phyloP scores from a whole-genome alignment of 2,888 invertebrate species.

The Pimpla rufipes region DNA sequence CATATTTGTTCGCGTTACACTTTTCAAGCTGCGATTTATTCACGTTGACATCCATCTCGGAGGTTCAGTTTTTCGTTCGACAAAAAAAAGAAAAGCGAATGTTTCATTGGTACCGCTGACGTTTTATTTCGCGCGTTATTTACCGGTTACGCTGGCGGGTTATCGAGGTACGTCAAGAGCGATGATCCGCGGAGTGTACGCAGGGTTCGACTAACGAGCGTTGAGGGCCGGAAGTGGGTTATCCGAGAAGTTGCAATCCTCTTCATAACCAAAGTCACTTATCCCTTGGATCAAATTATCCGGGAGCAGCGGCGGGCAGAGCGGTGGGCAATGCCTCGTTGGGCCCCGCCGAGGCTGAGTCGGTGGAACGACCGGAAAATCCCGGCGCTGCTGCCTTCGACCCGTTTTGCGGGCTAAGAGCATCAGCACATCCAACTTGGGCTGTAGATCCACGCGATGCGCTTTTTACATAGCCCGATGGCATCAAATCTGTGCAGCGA shows the following conservation, averaged over 20 bases:
- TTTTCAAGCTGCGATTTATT: too few species aligned
- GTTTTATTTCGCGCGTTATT: background rate
- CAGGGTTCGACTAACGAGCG: conserved; percentile 4
- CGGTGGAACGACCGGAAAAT: conserved; percentile 55
- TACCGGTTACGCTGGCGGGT: background rate
- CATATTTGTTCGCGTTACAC: too few species aligned
- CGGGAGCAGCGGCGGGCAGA: background rate
- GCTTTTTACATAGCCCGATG: conserved; percentile 58
- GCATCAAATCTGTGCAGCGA: conserved; percentile 63
- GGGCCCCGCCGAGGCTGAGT: conserved; percentile 26
- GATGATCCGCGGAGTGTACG: background rate
- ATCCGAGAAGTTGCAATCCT: conserved; percentile 27
- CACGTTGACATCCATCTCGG: too few species aligned
- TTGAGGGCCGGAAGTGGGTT: conserved; percentile 22
- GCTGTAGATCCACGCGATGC: conserved; percentile 45
- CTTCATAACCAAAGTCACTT: conserved; percentile 48
- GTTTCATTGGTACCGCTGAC: background rate
- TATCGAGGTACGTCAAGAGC: background rate
- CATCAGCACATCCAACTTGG: conserved; percentile 49
- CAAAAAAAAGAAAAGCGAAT: too few species aligned
- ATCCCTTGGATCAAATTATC: conserved; percentile 44
- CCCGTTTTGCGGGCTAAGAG: conserved; percentile 29
- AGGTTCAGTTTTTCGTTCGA: too few species aligned
- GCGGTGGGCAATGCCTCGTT: conserved; percentile 31
- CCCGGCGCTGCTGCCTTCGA: conserved; percentile 26